Evolutionary conservation across 2,888 invertebrate genomes (phyloP).

Genomic region (Rhagophthalmus giganteus): DNA sequence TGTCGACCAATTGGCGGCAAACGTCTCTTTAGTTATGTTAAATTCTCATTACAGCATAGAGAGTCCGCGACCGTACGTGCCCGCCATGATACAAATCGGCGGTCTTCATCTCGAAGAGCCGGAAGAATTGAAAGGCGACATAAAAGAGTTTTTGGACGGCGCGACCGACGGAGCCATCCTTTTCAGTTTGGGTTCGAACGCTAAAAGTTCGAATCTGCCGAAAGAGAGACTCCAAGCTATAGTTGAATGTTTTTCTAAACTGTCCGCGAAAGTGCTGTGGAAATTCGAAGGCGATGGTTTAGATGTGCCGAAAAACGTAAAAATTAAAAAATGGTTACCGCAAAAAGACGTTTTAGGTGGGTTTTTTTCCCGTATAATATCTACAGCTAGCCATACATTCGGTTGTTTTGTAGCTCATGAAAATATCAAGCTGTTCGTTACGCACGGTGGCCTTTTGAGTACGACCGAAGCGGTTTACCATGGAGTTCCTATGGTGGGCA

Average conservation of each 20-base stretch:
- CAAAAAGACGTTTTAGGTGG: constrained; percentile 34
- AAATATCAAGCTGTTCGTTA: constrained; percentile 61
- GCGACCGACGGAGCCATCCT: constrained; percentile 31
- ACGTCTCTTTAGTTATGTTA: constrained; percentile 33
- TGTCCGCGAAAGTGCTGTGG: constrained; percentile 31
- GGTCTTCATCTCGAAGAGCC: constrained; percentile 34
- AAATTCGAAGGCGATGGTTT: constrained; percentile 30
- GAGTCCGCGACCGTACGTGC: constrained; percentile 34
- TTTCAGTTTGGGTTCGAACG: constrained; percentile 34
- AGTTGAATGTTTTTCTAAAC: constrained; percentile 23
- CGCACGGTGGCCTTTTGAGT: constrained; percentile 63
- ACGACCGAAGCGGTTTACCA: constrained; percentile 59
- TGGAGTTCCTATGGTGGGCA: constrained; percentile 56
- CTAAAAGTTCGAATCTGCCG: constrained; percentile 21
- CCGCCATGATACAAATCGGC: constrained; percentile 39
- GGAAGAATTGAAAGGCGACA: constrained; percentile 26
- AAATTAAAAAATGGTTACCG: constrained; percentile 36
- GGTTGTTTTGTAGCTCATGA: constrained; percentile 58
- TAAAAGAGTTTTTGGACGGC: constrained; percentile 30
- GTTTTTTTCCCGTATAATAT: background rate
- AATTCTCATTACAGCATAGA: constrained; percentile 37
- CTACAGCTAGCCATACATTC: background rate
- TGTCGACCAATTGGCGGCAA: constrained; percentile 22
- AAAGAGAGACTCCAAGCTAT: constrained; percentile 16
- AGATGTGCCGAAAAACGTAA: constrained; percentile 32